Evolutionary conservation across 2,113 vertebrate species (phyloP), one percentile per base, ranked within the genome.

Genomic region (Thunnus thynnus): DNA sequence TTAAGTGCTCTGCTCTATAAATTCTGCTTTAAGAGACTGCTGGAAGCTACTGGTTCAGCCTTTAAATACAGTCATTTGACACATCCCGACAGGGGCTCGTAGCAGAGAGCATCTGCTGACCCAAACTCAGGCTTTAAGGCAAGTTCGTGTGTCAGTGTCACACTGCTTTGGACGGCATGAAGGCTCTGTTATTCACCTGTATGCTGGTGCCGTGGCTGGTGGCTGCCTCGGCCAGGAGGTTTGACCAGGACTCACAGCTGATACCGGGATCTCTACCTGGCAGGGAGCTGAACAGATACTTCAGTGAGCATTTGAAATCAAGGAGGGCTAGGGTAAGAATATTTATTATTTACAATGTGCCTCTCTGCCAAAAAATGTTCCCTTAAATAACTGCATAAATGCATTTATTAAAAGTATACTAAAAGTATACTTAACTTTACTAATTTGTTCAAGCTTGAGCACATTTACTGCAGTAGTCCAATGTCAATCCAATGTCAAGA

Each of bases 31-130:
- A 94, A 95, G 89, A 96, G 96, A 93, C 88, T 87, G 85, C 95
- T 96, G 96, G 96, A 97, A 97, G 95, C 94, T 95, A 94, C 91
- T 95, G 87, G 93, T 95, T 94, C 94, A 97, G 96, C 95, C 96
- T 98, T 98, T 97, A 97, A 98, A 97, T 97, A 96, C 96, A 96
- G 96, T 86, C 85, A 96, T 97, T 96, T 96, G 94, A 97, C 92
- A 83, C 95, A 95, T 90, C 84, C 86, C 78, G 73, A 66, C 93
- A 88, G 93, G 94, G 87, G 82, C 94, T 95, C 87, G 84, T 74
- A 92, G 78, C 85, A 86, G 86, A 72, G 72, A 83, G 60, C 68
- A 83, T 77, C 85, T 80, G 82, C 87, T 73, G 80, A 88, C 78
- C 83, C 75, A 73, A 63, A 85, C 80, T 62, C 57, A 64, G 69